phyloP scores from a whole-genome alignment of 2,797 vertebrate species.

The Lacerta bilineata region DNA sequence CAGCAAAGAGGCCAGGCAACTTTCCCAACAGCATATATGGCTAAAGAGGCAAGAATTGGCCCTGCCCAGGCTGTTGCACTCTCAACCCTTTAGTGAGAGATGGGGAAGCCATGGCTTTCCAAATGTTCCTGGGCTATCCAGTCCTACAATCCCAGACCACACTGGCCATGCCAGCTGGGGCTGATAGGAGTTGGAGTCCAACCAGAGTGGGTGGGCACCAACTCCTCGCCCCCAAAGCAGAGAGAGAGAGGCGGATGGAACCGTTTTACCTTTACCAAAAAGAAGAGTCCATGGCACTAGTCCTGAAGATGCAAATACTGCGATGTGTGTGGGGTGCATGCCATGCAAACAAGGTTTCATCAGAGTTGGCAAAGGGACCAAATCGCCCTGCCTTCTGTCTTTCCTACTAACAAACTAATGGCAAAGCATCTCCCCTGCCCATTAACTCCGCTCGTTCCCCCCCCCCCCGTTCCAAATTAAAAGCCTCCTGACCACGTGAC shows the following conservation, averaged over 20 bases:
- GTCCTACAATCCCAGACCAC: no score
- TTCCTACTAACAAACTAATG: background rate
- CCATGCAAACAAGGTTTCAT: background rate
- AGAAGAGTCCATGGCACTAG: background rate
- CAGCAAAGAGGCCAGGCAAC: background rate
- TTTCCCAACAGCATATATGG: no score
- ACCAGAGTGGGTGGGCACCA: no score
- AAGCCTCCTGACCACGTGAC: background rate
- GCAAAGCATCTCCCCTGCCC: background rate
- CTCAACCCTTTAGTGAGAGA: background rate
- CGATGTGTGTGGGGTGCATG: background rate
- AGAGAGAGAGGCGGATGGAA: no score
- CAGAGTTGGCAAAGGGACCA: background rate
- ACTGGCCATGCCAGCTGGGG: no score
- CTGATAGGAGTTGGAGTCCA: no score
- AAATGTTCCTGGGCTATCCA: no score
- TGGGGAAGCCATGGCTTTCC: no score
- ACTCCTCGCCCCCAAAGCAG: no score
- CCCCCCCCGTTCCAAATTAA: background rate
- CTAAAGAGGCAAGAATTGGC: background rate
- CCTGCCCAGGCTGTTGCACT: background rate
- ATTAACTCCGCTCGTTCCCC: background rate
- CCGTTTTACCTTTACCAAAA: no score
- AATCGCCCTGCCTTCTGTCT: background rate
- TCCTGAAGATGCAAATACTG: background rate